phyloP scores from a whole-genome alignment of 2,888 invertebrate species.

The Falcaria lacertinaria region DNA sequence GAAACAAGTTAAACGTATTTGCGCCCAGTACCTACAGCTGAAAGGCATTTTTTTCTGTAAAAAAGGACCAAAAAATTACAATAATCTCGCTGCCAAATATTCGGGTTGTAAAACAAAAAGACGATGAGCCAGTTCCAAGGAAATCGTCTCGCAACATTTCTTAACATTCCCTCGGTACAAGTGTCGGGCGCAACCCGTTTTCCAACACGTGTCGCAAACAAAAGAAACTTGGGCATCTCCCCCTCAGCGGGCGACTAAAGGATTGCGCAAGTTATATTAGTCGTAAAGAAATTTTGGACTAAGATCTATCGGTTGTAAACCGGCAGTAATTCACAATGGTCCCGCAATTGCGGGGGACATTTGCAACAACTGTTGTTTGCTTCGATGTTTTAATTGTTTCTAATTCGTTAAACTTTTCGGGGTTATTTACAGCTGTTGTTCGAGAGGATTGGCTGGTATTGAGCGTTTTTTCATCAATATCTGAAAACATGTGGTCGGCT shows the following conservation, averaged over 20 bases:
- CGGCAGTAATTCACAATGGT: conserved; percentile 72
- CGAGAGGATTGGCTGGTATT: conserved; percentile 47
- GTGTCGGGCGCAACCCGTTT: conserved; percentile 75
- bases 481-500: conserved; percentile 41
- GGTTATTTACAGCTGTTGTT: conserved; percentile 71
- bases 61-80: conserved; percentile 39
- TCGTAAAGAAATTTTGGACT: conserved; percentile 76
- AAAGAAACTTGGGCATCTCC: conserved; percentile 66
- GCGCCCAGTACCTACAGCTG: conserved; percentile 25
- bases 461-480: conserved; percentile 35
- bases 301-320: conserved; percentile 76
- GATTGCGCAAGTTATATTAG: conserved; percentile 77
- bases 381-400: conserved; percentile 76
- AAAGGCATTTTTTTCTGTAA: conserved; percentile 30
- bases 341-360: conserved; percentile 75
- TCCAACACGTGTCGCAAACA: conserved; percentile 76
- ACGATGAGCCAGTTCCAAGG: conserved; percentile 40
- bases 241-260: conserved; percentile 64
- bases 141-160: conserved; percentile 53
- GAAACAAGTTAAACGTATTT: conserved; percentile 32
- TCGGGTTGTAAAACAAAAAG: conserved; percentile 43
- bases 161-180: conserved; percentile 58
- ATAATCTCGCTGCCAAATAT: conserved; percentile 40
- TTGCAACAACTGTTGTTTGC: conserved; percentile 77
- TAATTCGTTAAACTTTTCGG: conserved; percentile 74